Evolutionary conservation across 2,113 vertebrate genomes (phyloP).

Genomic region (Proteles cristata): DNA sequence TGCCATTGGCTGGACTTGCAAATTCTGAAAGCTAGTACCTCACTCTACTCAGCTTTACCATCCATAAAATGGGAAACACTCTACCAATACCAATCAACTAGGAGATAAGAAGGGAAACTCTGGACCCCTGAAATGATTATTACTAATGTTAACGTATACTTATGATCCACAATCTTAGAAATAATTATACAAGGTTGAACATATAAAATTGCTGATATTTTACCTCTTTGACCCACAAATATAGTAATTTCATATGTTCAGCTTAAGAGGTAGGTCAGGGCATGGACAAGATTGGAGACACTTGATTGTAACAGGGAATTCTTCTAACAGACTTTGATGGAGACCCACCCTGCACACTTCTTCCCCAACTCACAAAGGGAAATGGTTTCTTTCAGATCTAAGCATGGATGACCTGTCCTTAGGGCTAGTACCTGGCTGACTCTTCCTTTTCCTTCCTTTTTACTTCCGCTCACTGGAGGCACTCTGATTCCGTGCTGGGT

Average conservation of each 20-base stretch:
- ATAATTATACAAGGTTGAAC: not conserved
- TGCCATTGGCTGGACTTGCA: not conserved
- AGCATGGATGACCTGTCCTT: not conserved
- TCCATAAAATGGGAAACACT: not conserved
- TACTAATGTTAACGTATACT: not conserved
- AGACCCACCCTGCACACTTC: not conserved
- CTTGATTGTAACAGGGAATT: not conserved
- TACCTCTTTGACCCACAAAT: not conserved
- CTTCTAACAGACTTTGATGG: not conserved
- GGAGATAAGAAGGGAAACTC: not conserved
- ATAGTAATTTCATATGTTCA: not conserved
- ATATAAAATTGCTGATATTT: not conserved
- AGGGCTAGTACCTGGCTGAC: not conserved
- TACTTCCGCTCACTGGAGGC: not conserved
- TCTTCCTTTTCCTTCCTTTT: not conserved
- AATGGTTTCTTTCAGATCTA: not conserved
- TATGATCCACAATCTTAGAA: not conserved
- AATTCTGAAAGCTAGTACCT: conserved; percentile 7
- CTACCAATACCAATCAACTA: not conserved
- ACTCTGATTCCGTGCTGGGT: not conserved
- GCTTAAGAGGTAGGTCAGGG: not conserved
- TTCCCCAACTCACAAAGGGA: not conserved
- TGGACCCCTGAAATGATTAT: not conserved
- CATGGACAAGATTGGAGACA: not conserved
- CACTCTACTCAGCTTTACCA: not conserved